These are phyloP conservation scores for Antheraea mylitta DNA, from an alignment of 1,140 invertebrate species.

Conservation along the genomic window DNA sequence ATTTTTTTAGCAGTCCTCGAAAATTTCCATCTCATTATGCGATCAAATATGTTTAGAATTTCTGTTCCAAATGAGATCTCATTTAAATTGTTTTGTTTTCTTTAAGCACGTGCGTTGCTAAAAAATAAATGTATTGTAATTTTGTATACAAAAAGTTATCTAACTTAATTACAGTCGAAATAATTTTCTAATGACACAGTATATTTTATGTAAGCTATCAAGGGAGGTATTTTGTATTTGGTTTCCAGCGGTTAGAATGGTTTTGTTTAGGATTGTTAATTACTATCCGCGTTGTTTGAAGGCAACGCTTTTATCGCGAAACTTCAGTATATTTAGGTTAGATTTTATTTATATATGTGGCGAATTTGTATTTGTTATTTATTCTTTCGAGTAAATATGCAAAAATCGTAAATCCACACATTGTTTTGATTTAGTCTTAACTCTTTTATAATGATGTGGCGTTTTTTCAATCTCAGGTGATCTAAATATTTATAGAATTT, in stretches of 20 bases:
- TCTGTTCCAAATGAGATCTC: too few relatives aligned
- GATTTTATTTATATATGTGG: background rate
- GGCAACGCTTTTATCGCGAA: constrained; percentile 14
- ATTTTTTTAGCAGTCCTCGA: too few relatives aligned
- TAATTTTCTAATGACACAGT: background rate
- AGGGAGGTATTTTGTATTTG: constrained; percentile 5
- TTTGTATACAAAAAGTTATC: background rate
- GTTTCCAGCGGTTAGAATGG: constrained; percentile 4
- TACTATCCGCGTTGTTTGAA: constrained; percentile 18
- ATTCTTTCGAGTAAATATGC: background rate
- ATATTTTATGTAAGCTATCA: constrained; percentile 13
- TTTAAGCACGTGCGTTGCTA: too few relatives aligned
- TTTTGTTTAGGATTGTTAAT: constrained; percentile 24
- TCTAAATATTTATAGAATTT: too few relatives aligned
- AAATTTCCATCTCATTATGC: too few relatives aligned
- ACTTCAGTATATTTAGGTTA: constrained; percentile 22
- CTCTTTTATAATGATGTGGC: background rate
- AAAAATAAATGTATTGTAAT: too few relatives aligned
- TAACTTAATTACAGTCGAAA: background rate
- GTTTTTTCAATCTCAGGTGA: background rate
- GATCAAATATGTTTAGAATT: too few relatives aligned
- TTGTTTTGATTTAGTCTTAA: too few relatives aligned
- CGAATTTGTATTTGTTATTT: constrained; percentile 5
- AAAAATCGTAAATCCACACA: too few relatives aligned
- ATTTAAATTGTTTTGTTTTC: too few relatives aligned